Conservation (phyloP, 2,113 vertebrate genomes). For the Vombatus ursinus region DNA sequence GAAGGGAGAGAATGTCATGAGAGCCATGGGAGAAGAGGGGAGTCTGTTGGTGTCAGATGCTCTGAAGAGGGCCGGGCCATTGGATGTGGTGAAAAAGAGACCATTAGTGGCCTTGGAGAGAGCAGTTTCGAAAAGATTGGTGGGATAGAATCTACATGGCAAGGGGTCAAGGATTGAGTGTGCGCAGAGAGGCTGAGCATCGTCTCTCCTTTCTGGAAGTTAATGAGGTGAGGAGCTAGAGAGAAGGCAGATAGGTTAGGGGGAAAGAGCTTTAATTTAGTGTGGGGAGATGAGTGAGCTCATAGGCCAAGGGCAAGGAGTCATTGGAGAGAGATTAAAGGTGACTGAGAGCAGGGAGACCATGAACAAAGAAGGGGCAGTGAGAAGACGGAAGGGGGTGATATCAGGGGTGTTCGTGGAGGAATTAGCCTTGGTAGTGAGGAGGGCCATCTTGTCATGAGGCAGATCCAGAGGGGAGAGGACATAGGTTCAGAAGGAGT, state of each 20-base stretch:
- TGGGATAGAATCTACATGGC: background rate
- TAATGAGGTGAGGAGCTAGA: background rate
- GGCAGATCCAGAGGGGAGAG: background rate
- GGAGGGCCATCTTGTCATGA: background rate
- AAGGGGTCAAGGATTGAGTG: background rate
- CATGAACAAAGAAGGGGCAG: background rate
- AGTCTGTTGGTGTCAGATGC: background rate
- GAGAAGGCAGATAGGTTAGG: background rate
- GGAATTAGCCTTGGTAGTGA: background rate
- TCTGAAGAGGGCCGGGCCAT: background rate
- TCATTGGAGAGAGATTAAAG: background rate
- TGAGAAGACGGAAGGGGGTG: background rate
- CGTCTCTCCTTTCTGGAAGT: background rate
- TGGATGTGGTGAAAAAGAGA: background rate
- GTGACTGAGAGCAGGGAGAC: background rate
- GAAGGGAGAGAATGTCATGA: background rate
- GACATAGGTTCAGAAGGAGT: background rate
- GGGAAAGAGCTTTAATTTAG: background rate
- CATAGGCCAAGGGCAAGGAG: background rate
- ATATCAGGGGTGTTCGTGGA: background rate
- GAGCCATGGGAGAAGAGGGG: background rate
- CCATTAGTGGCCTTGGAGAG: background rate
- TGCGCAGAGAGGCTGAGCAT: background rate
- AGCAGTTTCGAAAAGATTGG: background rate
- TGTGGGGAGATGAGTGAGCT: background rate